These are phyloP conservation scores for Eptatretus atami DNA, from an alignment of 2,797 vertebrate genomes.

Conservation along the genomic window DNA sequence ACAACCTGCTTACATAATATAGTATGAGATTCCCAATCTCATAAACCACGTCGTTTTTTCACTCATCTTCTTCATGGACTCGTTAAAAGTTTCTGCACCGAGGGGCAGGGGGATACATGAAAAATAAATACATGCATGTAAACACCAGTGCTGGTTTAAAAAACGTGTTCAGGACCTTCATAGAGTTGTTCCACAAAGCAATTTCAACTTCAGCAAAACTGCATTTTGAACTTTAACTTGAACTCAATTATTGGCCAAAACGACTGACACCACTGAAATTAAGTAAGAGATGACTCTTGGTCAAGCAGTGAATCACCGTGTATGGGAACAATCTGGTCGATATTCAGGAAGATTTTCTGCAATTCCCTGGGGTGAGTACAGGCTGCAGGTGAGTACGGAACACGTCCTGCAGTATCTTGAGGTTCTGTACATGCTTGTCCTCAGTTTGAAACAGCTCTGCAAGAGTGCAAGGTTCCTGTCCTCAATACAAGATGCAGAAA, in stretches of 20 bases:
- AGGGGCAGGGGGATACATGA: too few relatives aligned
- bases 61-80: slow-evolving; percentile 46
- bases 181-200: too few relatives aligned
- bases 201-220: too few relatives aligned
- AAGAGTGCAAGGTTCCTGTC: not conserved
- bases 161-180: too few relatives aligned
- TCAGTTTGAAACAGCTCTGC: slow-evolving; percentile 60
- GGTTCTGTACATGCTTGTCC: slow-evolving; percentile 39
- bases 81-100: slow-evolving; percentile 40
- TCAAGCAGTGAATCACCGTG: not conserved
- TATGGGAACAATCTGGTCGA: not conserved
- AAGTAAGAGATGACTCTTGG: too few relatives aligned
- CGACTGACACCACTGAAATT: too few relatives aligned
- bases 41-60: slow-evolving; percentile 33
- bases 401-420: slow-evolving; percentile 46
- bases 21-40: slow-evolving; percentile 54
- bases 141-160: too few relatives aligned
- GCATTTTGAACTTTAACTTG: too few relatives aligned
- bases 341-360: not conserved
- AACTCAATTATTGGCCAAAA: too few relatives aligned
- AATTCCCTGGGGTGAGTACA: slow-evolving; percentile 39
- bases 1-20: slow-evolving; percentile 22
- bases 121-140: too few relatives aligned
- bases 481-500: too few relatives aligned
- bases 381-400: slow-evolving; percentile 50